Percentiles rank a stretch among this genome's conserved stretches.
These are phyloP conservation scores for Argya squamiceps DNA, from an alignment of 2,797 vertebrate genomes.

Conservation along the genomic window DNA sequence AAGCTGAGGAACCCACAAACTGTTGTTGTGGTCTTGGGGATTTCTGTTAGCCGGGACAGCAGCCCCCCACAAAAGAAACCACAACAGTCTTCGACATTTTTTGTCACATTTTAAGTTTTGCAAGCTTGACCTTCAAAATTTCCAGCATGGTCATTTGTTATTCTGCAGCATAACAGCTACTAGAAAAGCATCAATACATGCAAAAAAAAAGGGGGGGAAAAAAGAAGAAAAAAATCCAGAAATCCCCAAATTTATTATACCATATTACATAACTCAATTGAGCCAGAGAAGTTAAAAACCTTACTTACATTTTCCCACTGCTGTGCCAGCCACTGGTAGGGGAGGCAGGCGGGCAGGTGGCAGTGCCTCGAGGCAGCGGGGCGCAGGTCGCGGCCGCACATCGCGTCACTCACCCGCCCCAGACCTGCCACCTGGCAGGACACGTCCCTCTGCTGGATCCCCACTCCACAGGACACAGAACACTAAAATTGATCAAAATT, in stretches of 20 bases:
- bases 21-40: no score
- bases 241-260: rapidly evolving
- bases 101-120: not conserved
- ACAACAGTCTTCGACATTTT: not conserved
- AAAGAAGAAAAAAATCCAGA: not conserved
- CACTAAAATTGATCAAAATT: conserved; percentile 77
- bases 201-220: rapidly evolving
- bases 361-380: conserved; percentile 76
- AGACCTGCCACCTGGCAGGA: conserved; percentile 84
- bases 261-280: no score
- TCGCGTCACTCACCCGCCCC: conserved; percentile 76
- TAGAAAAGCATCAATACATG: not conserved
- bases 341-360: conserved; percentile 75
- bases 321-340: conserved; percentile 79
- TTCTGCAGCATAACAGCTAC: not conserved
- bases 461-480: conserved; percentile 87
- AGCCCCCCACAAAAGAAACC: no score
- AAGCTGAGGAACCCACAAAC: no score
- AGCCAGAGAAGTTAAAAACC: not conserved
- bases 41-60: no score
- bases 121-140: not conserved
- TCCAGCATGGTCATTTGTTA: not conserved
- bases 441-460: conserved; percentile 84
- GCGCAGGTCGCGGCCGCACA: conserved; percentile 69
- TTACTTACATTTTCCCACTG: conserved; percentile 85